phyloP scores from a whole-genome alignment of 2,888 invertebrate genomes.

The Aquatica leii region DNA sequence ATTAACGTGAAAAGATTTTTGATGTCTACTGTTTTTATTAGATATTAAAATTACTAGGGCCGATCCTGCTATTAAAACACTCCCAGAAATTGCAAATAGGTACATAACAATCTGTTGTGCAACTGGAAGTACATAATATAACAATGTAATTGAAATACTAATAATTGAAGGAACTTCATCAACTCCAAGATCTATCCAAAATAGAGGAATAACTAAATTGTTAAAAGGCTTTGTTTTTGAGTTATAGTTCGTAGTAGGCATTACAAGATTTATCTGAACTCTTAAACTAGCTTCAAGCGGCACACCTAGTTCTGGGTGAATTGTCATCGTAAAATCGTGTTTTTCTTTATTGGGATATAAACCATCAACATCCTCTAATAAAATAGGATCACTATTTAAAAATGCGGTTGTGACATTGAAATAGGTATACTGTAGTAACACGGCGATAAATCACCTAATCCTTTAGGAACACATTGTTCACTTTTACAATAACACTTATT shows the following conservation, averaged over 20 bases:
- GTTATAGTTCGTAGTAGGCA: constrained; percentile 70
- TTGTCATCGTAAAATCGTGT: constrained; percentile 67
- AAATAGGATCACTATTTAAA: constrained; percentile 70
- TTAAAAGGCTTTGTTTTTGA: constrained; percentile 68
- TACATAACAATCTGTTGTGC: constrained; percentile 47
- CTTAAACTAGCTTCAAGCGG: constrained; percentile 71
- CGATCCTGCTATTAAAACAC: constrained; percentile 52
- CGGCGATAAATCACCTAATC: constrained; percentile 62
- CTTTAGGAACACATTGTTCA: constrained; percentile 77
- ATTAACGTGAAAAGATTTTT: constrained; percentile 26
- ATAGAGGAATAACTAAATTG: constrained; percentile 71
- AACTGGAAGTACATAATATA: constrained; percentile 47
- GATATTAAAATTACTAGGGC: constrained; percentile 42
- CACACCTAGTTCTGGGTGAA: constrained; percentile 77
- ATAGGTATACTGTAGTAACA: constrained; percentile 75
- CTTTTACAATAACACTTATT: constrained; percentile 71
- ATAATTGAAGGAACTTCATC: constrained; percentile 53
- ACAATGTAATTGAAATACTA: constrained; percentile 42
- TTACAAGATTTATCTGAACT: constrained; percentile 77
- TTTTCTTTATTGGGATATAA: constrained; percentile 67
- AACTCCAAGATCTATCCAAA: constrained; percentile 72
- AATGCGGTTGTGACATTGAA: constrained; percentile 69
- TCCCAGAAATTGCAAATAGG: constrained; percentile 47
- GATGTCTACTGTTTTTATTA: not conserved
- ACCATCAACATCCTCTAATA: constrained; percentile 69